phyloP scores from a whole-genome alignment of 2,113 vertebrate species.

The Xenotilapia caudafasciata region DNA sequence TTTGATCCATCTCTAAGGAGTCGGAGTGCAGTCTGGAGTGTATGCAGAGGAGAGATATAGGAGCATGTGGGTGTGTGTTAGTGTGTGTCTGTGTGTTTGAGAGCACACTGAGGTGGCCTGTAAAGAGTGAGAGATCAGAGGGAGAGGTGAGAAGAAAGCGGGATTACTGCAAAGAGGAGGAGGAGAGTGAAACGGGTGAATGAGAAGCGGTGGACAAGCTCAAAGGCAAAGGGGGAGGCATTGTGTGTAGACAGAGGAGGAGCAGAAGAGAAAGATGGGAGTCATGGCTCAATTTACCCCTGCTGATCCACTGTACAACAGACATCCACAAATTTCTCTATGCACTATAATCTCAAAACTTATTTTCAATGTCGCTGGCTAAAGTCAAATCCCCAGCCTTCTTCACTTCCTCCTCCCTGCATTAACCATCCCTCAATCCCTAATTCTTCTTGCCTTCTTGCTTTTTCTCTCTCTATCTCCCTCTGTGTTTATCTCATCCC shows the following conservation, averaged over 20 bases:
- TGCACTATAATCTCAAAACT: slow-evolving; percentile 14
- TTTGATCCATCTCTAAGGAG: slow-evolving; percentile 63
- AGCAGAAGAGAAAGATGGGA: not conserved
- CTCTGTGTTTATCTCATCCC: slow-evolving; percentile 39
- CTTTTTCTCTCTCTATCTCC: slow-evolving; percentile 24
- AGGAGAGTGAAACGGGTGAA: slow-evolving; percentile 8
- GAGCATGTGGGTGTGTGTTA: slow-evolving; percentile 8
- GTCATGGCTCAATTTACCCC: not conserved
- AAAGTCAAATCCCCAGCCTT: slow-evolving; percentile 51
- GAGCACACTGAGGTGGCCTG: slow-evolving; percentile 2
- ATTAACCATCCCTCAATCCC: slow-evolving; percentile 36
- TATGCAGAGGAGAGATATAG: slow-evolving; percentile 57
- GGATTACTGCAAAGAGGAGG: slow-evolving; percentile 30
- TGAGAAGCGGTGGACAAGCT: not conserved
- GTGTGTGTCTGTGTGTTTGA: not conserved
- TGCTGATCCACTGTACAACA: not conserved
- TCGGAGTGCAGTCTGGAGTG: slow-evolving; percentile 36
- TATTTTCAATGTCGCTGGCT: slow-evolving; percentile 44
- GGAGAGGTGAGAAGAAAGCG: slow-evolving; percentile 43
- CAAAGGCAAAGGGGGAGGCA: not conserved
- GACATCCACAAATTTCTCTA: slow-evolving; percentile 8
- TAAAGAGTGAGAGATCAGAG: slow-evolving; percentile 48
- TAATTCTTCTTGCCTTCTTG: slow-evolving; percentile 39
- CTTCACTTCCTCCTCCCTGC: slow-evolving; percentile 15
- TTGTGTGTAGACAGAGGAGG: not conserved